Evolutionary conservation across 2,888 invertebrate genomes (phyloP), one percentile per base, ranked within the genome.

Genomic region (Tetrapedia diversipes): DNA sequence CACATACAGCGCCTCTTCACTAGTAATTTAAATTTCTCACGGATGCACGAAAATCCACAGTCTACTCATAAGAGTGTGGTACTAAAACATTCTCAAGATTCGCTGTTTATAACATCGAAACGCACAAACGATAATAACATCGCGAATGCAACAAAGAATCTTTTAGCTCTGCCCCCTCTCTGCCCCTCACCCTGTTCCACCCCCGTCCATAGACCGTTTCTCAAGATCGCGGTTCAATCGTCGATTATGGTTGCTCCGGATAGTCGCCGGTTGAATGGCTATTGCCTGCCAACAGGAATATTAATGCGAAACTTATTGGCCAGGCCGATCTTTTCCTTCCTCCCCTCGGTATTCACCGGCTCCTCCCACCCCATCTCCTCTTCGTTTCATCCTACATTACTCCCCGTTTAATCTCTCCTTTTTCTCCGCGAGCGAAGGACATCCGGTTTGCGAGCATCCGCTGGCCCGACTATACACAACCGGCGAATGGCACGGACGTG

Each of bases 291-390:
- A 87, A 87, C 86, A 76, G 83, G 86, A 86, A 86, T 87, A 89
- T 87, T 88, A 88, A 88, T 87, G 88, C 82, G 83, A 88, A 87
- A 87, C 84, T 81, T 86, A 86, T 86, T 87, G 83, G 76, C 77
- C 74, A 79, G 79, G 70, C 77, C 45, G 51, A 29, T 67, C 59
- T 60, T 51, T 69, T 73, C 34, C 70, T 47, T 68, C 61, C 64
- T 60, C 59, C 61, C 71, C 43, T 51, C 22, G 61, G 67, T 69
- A 61, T 70, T 56, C 69, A 29, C 37, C 37, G 22, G 53, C 16
- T n/a, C 24, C n/a, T 32, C 59, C 41, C 27, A 43, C 64, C 73
- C 47, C 39, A n/a, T n/a, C n/a, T n/a, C 56, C 79, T 43, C 66
- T 64, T 68, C 74, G 77, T 73, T 71, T n/a, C n/a, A 61, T 76